These are phyloP conservation scores for Macrobrachium rosenbergii DNA, from an alignment of 1,140 invertebrate species.

Conservation along the genomic window DNA sequence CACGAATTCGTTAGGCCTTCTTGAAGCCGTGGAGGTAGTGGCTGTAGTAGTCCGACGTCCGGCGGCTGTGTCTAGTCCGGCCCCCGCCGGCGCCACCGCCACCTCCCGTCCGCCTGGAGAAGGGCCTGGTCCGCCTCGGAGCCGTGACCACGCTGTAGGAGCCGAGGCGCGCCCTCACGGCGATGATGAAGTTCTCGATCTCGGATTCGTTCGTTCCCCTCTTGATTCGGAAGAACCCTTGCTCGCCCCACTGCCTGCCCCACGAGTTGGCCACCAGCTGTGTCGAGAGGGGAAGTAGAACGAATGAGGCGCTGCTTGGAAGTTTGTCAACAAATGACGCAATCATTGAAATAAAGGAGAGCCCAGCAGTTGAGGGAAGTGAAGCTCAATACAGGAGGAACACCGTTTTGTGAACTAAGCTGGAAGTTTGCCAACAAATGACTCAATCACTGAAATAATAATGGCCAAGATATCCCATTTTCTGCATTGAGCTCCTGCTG, in stretches of 20 bases:
- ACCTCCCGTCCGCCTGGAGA: not conserved
- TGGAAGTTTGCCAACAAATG: not conserved
- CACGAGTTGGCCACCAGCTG: slow-evolving; percentile 91
- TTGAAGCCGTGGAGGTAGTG: too few species aligned
- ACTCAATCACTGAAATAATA: not conserved
- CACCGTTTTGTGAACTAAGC: not conserved
- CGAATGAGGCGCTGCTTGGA: not conserved
- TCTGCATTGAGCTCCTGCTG: not conserved
- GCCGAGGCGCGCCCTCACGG: slow-evolving; percentile 76
- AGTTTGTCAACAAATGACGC: not conserved
- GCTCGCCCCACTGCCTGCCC: slow-evolving; percentile 90
- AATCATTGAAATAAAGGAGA: not conserved
- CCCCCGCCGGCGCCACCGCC: not conserved
- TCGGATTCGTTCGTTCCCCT: slow-evolving; percentile 86
- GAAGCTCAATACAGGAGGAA: not conserved
- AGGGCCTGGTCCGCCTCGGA: too few species aligned
- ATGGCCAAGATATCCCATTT: slow-evolving; percentile 14
- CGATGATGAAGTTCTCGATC: slow-evolving; percentile 88
- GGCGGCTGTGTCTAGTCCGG: not conserved
- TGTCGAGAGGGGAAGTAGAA: slow-evolving; percentile 65
- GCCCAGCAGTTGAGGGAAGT: not conserved
- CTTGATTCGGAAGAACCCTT: slow-evolving; percentile 85
- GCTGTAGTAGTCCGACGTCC: too few species aligned
- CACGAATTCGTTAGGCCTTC: too few species aligned
- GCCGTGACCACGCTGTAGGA: not conserved